phyloP scores from a whole-genome alignment of 2,797 vertebrate species.

The Rhinoraja longicauda region DNA sequence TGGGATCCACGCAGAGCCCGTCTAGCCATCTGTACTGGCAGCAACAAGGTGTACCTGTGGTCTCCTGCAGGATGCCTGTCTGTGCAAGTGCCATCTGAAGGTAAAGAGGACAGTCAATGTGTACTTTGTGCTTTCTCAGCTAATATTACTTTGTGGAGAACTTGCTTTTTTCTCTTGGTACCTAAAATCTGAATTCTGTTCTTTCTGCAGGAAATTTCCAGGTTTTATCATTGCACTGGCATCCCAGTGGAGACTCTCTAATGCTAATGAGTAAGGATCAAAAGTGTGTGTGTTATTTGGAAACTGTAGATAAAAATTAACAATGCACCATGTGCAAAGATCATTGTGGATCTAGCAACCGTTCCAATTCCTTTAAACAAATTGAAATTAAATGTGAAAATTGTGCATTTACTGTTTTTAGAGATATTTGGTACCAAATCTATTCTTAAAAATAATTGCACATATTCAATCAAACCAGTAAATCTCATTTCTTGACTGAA shows the following conservation, averaged over 20 bases:
- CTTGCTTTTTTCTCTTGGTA: background rate
- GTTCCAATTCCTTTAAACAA: background rate
- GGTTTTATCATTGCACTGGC: slow-evolving; percentile 77
- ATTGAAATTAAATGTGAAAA: slow-evolving; percentile 5
- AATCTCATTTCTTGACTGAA: background rate
- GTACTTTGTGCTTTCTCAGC: background rate
- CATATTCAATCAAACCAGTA: background rate
- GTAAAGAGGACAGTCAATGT: slow-evolving; percentile 53
- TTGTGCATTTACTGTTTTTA: background rate
- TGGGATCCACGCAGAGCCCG: slow-evolving; percentile 82
- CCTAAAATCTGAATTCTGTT: slow-evolving; percentile 28
- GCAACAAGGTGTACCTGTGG: slow-evolving; percentile 78
- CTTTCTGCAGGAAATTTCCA: slow-evolving; percentile 70
- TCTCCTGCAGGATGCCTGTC: slow-evolving; percentile 76
- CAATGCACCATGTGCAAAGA: background rate
- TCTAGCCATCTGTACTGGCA: slow-evolving; percentile 81
- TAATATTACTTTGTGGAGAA: background rate
- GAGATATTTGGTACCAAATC: background rate
- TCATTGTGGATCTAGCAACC: background rate
- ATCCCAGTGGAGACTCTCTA: slow-evolving; percentile 67
- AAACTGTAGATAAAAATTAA: slow-evolving; percentile 52
- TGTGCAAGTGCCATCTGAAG: slow-evolving; percentile 78
- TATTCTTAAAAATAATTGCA: background rate
- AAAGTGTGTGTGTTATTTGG: slow-evolving; percentile 86
- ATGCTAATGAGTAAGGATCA: slow-evolving; percentile 80